phyloP scores from a whole-genome alignment of 2,797 vertebrate genomes.

The Halcyon chelicuti region DNA sequence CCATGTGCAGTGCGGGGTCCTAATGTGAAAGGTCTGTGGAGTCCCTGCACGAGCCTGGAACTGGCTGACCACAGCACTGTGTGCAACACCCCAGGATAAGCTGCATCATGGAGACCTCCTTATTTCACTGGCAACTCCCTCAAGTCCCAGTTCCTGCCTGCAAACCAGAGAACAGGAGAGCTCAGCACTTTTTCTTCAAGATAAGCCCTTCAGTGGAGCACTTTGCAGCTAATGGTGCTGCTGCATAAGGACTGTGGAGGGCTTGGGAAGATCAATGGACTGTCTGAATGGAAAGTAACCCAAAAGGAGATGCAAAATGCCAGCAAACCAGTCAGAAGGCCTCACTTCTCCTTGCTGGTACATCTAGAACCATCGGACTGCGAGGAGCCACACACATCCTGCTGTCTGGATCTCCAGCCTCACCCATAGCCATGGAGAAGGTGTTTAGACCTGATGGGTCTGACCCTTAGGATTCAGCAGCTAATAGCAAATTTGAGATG shows the following conservation, averaged over 20 bases:
- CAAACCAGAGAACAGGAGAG: not conserved
- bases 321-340: not conserved
- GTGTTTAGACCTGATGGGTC: not conserved
- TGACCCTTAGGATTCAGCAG: not conserved
- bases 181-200: accelerated
- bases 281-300: not conserved
- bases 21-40: too few species aligned
- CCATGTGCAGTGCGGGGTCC: accelerated
- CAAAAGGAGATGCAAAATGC: not conserved
- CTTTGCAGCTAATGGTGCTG: not conserved
- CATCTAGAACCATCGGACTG: not conserved
- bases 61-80: not conserved
- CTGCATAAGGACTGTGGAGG: not conserved
- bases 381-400: not conserved
- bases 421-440: not conserved
- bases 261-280: not conserved
- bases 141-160: not conserved
- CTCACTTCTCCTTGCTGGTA: not conserved
- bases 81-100: not conserved
- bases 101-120: not conserved
- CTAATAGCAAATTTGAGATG: not conserved
- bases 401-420: not conserved
- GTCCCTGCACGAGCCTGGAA: accelerated
- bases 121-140: not conserved
- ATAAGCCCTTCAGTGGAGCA: not conserved